Conservation (phyloP, 1,140 invertebrate genomes). For the Hycleus phaleratus region DNA sequence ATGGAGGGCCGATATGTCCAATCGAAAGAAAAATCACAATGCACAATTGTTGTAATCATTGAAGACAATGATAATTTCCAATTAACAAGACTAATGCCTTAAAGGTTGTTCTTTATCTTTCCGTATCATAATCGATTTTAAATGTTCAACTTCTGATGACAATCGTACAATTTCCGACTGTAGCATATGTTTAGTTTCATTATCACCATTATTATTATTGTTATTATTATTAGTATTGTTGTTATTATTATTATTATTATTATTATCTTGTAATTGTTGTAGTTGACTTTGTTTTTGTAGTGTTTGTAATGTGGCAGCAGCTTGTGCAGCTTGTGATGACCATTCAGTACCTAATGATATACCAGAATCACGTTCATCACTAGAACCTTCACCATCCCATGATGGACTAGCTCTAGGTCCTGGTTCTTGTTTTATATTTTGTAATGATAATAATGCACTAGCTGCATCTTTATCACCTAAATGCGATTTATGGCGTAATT, state of each 20-base stretch:
- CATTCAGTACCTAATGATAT: constrained; percentile 73
- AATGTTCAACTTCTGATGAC: constrained; percentile 84
- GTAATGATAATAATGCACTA: constrained; percentile 65
- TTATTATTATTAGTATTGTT: constrained; percentile 33
- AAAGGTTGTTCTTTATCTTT: constrained; percentile 27
- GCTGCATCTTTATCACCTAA: constrained; percentile 81
- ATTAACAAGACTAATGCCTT: constrained; percentile 18
- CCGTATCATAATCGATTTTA: constrained; percentile 57
- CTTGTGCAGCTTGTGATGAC: constrained; percentile 40
- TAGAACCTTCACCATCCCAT: constrained; percentile 76
- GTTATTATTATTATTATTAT: constrained; percentile 26
- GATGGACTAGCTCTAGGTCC: constrained; percentile 65
- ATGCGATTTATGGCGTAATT: constrained; percentile 86
- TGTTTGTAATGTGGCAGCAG: constrained; percentile 35
- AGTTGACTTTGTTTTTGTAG: constrained; percentile 44
- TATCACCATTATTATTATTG: constrained; percentile 39
- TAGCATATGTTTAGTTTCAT: constrained; percentile 62
- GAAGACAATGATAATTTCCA: no score
- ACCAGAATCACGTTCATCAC: constrained; percentile 80
- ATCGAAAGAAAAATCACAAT: constrained; percentile 25
- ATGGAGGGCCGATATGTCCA: constrained; percentile 27
- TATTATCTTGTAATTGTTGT: constrained; percentile 36
- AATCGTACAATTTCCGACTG: constrained; percentile 79
- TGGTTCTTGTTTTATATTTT: constrained; percentile 77
- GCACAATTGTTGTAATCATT: neutral